These are phyloP conservation scores for Cephalotes varians DNA, from an alignment of 2,888 invertebrate species.

Conservation along the genomic window DNA sequence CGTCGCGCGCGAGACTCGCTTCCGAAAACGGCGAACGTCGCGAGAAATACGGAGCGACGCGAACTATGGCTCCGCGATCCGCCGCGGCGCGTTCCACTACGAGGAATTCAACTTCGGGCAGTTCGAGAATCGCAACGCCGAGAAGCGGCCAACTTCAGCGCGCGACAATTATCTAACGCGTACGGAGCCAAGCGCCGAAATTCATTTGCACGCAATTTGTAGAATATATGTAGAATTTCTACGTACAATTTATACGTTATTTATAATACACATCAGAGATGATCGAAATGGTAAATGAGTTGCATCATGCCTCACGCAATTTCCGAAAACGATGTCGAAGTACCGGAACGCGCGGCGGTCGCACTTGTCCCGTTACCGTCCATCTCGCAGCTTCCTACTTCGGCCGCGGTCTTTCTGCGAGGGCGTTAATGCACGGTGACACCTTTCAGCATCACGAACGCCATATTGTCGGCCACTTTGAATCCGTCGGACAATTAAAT, in stretches of 20 bases:
- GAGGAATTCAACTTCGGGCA: neutral
- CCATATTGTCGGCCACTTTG: neutral
- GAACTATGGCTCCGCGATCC: neutral
- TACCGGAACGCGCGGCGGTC: neutral
- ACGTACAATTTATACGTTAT: too few species aligned
- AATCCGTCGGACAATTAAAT: neutral
- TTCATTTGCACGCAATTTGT: neutral
- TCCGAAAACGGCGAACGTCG: neutral
- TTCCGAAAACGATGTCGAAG: neutral
- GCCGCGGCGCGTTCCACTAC: neutral
- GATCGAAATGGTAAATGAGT: neutral
- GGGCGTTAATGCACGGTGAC: slow-evolving; percentile 15
- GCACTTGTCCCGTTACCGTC: neutral
- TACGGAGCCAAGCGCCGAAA: neutral
- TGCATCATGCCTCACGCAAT: neutral
- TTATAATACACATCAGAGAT: neutral
- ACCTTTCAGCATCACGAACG: neutral
- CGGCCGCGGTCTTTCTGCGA: neutral
- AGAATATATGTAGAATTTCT: neutral
- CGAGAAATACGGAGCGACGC: neutral
- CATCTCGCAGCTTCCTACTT: neutral
- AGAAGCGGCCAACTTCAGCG: neutral
- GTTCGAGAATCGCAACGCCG: slow-evolving; percentile 4
- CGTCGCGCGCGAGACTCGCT: neutral
- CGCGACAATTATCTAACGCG: neutral